phyloP scores from a whole-genome alignment of 2,113 vertebrate genomes.

The Plecturocebus donacophilus region DNA sequence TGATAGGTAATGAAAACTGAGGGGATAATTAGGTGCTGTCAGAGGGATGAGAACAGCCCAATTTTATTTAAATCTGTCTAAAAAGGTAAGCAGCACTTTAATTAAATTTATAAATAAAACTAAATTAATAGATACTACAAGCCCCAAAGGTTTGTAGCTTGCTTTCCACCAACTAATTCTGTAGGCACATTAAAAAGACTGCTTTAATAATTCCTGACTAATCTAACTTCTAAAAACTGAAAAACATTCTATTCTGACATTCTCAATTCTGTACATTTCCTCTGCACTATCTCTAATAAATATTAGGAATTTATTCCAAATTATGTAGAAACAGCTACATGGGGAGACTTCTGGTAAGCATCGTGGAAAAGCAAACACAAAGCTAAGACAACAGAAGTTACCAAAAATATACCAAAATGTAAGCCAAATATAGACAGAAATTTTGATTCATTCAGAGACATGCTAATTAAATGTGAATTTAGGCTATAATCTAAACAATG shows the following conservation, averaged over 20 bases:
- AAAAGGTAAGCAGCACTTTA: background rate
- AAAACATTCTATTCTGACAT: background rate
- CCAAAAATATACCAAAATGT: background rate
- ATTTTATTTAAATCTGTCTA: background rate
- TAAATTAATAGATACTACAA: background rate
- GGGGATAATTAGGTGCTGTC: background rate
- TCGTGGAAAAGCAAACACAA: background rate
- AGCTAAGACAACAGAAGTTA: background rate
- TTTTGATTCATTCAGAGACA: background rate
- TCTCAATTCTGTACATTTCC: background rate
- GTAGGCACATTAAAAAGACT: background rate
- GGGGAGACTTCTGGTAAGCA: background rate
- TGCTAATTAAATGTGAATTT: background rate
- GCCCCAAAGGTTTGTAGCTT: background rate
- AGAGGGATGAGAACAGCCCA: background rate
- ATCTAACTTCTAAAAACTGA: constrained; percentile 24
- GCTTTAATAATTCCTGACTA: background rate
- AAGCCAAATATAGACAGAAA: background rate
- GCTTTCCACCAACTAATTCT: background rate
- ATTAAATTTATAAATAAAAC: constrained; percentile 32
- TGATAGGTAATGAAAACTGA: background rate
- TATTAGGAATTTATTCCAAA: background rate
- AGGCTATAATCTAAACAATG: background rate
- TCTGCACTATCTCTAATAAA: background rate
- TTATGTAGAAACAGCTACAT: background rate